phyloP scores from a whole-genome alignment of 37 sponge, comb jelly and placozoan genomes.

The Agelas oroides region DNA sequence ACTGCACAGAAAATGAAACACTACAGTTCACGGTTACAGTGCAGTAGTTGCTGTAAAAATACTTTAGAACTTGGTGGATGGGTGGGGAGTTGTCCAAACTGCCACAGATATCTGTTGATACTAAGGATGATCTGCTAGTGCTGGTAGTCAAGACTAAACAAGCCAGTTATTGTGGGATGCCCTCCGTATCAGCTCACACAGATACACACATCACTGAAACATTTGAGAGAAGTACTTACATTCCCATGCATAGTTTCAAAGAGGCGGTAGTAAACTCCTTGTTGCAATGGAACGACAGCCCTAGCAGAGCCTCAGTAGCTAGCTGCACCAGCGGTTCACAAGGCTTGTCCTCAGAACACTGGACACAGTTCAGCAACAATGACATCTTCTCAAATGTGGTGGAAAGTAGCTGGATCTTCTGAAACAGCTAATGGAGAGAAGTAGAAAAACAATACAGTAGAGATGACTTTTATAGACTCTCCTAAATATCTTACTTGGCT shows the following conservation, averaged over 20 bases:
- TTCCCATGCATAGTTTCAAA: conserved; percentile 22
- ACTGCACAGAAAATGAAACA: too few species aligned
- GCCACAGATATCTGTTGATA: too few species aligned
- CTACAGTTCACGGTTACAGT: too few species aligned
- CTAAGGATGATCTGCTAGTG: too few species aligned
- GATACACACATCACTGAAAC: too few species aligned
- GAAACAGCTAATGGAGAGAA: conserved; percentile 15
- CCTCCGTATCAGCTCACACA: too few species aligned
- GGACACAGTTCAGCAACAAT: background rate
- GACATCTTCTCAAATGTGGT: conserved; percentile 22
- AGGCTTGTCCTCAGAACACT: background rate
- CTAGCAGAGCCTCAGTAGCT: conserved; percentile 21
- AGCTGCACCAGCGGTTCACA: background rate
- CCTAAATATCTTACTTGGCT: background rate
- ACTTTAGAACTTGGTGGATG: too few species aligned
- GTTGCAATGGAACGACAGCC: conserved; percentile 52
- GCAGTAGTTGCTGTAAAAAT: too few species aligned
- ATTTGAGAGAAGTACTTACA: background rate
- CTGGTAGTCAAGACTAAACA: too few species aligned
- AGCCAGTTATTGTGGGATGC: too few species aligned
- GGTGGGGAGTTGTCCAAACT: too few species aligned
- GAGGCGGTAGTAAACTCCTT: conserved; percentile 26
- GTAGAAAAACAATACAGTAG: background rate
- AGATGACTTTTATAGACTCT: too few species aligned
- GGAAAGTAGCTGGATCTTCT: background rate